Evolutionary conservation across 2,113 vertebrate species (phyloP).

Genomic region (Platycercus adscitus): DNA sequence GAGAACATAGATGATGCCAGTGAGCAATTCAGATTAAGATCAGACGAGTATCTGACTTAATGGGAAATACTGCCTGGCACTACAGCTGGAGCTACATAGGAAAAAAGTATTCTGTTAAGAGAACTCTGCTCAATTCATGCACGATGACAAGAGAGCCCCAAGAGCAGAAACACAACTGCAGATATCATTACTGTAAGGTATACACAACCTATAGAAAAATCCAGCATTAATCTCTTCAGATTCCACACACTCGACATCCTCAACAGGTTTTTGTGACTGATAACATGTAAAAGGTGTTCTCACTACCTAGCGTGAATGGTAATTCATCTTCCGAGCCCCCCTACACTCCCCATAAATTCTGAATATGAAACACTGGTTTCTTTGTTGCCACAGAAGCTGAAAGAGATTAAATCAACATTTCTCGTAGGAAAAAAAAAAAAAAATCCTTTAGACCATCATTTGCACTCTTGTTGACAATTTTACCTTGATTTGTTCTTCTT

Average conservation of each 20-base stretch:
- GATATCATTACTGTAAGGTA: neutral
- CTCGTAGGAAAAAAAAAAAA: no score
- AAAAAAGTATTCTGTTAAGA: neutral
- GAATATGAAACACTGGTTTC: neutral
- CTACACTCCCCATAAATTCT: neutral
- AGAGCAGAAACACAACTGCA: neutral
- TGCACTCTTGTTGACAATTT: neutral
- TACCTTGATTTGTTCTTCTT: slow-evolving; percentile 88
- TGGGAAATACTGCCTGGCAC: neutral
- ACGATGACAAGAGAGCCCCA: neutral
- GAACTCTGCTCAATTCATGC: neutral
- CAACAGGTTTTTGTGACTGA: neutral
- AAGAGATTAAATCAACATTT: neutral
- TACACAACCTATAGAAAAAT: neutral
- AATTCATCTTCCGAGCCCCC: neutral
- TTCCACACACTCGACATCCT: neutral
- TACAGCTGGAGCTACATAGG: neutral
- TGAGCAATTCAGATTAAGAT: neutral
- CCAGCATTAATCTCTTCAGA: neutral
- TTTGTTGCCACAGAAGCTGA: neutral
- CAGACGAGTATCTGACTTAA: neutral
- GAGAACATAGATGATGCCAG: neutral
- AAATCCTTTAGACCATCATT: neutral
- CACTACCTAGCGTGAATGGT: neutral
- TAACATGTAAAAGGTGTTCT: neutral